A percentile compares a stretch with the other conserved stretches of the same genome.
Evolutionary conservation across 2,113 vertebrate species (phyloP).

Genomic region (Geococcyx californianus): DNA sequence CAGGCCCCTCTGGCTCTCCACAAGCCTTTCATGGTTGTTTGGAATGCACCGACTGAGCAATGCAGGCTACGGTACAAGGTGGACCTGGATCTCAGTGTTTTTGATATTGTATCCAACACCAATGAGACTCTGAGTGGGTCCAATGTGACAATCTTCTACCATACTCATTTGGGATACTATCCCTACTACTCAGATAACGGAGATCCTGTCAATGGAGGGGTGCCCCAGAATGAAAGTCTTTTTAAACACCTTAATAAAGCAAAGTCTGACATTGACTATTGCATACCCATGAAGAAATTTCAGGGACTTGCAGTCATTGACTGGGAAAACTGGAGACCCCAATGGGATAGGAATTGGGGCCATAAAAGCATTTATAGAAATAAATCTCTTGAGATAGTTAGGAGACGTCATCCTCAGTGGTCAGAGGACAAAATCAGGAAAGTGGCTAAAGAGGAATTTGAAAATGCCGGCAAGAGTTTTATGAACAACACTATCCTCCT

Average conservation of each 20-base stretch:
- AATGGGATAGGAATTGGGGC: constrained; percentile 93
- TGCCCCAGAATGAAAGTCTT: constrained; percentile 89
- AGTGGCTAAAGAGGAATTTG: constrained; percentile 85
- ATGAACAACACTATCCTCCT: constrained; percentile 86
- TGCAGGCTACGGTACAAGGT: constrained; percentile 86
- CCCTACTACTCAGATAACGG: constrained; percentile 82
- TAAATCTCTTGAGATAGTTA: constrained; percentile 84
- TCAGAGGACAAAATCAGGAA: constrained; percentile 80
- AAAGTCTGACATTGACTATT: constrained; percentile 79
- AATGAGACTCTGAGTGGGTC: constrained; percentile 88
- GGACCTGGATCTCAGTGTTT: constrained; percentile 84
- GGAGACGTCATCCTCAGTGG: constrained; percentile 83
- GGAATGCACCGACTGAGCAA: constrained; percentile 87
- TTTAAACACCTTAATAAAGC: constrained; percentile 85
- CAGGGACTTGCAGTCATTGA: constrained; percentile 87
- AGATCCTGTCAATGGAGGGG: constrained; percentile 81
- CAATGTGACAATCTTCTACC: constrained; percentile 89
- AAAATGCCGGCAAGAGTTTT: constrained; percentile 82
- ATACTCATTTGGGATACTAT: constrained; percentile 87
- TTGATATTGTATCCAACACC: constrained; percentile 87
- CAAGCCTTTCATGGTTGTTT: constrained; percentile 86
- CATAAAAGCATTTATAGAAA: constrained; percentile 86
- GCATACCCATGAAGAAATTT: constrained; percentile 84
- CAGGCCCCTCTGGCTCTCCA: constrained; percentile 76
- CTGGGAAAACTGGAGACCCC: constrained; percentile 92